These are phyloP conservation scores for Tapirus indicus DNA, from an alignment of 2,797 vertebrate species.

Conservation along the genomic window DNA sequence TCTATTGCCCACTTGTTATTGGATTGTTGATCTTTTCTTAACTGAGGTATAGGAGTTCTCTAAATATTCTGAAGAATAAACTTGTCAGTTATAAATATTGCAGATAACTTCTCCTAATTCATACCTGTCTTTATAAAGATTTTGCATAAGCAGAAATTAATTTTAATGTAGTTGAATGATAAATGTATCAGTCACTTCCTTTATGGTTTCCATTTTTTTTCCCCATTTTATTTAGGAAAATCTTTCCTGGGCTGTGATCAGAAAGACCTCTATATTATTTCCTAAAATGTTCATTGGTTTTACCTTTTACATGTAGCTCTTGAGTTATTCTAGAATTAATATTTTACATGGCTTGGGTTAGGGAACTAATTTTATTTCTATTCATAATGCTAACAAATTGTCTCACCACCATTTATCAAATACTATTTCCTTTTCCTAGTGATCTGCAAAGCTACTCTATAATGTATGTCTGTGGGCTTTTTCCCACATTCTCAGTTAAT, in stretches of 20 bases:
- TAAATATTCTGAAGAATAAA: not conserved
- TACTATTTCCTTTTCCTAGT: not conserved
- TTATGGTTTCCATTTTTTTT: not conserved
- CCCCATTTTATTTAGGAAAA: not conserved
- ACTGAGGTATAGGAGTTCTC: not conserved
- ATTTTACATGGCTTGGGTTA: not conserved
- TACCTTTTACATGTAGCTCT: not conserved
- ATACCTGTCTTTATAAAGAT: not conserved
- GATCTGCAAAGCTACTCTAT: not conserved
- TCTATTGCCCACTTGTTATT: not conserved
- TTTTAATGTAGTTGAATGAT: constrained; percentile 34
- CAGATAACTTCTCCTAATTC: not conserved
- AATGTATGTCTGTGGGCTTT: not conserved
- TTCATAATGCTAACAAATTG: not conserved
- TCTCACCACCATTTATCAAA: not conserved
- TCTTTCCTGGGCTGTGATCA: not conserved
- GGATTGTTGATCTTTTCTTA: not conserved
- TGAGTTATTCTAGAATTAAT: not conserved
- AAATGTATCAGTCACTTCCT: not conserved
- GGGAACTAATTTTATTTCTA: constrained; percentile 3
- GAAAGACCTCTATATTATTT: not conserved
- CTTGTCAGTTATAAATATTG: not conserved
- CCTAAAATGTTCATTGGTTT: constrained; percentile 22
- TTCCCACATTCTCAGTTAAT: not conserved
- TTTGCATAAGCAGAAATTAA: not conserved